phyloP scores from a whole-genome alignment of 2,113 vertebrate genomes.

The Clupea harengus region DNA sequence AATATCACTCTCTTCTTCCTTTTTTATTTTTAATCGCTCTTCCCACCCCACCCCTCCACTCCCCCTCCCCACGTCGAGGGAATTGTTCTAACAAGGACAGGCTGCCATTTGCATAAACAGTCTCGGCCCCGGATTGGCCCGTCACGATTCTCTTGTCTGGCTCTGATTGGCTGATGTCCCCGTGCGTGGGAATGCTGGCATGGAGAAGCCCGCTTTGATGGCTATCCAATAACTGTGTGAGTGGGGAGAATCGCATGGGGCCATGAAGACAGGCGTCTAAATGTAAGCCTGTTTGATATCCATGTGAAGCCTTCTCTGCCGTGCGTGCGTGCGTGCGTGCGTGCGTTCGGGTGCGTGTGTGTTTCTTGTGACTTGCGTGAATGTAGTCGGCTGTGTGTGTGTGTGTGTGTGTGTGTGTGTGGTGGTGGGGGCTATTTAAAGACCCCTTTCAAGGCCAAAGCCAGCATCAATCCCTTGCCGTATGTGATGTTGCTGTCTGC shows the following conservation, averaged over 20 bases:
- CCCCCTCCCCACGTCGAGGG: not conserved
- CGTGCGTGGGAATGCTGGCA: not conserved
- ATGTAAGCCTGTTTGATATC: slow-evolving; percentile 9
- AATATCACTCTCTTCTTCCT: slow-evolving; percentile 30
- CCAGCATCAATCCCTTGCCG: slow-evolving; percentile 25
- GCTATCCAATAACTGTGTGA: not conserved
- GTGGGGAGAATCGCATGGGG: not conserved
- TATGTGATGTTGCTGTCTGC: slow-evolving; percentile 14
- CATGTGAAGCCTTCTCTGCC: not conserved
- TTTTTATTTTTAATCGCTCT: slow-evolving; percentile 3
- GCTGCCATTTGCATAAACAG: slow-evolving; percentile 44
- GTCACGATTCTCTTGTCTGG: slow-evolving; percentile 30
- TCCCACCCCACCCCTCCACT: not conserved
- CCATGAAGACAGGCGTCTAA: not conserved
- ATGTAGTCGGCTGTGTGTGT: slow-evolving; percentile 32
- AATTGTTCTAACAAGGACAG: slow-evolving; percentile 40
- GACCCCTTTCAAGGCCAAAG: slow-evolving; percentile 34
- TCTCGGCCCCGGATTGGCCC: slow-evolving; percentile 17
- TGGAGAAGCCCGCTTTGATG: not conserved
- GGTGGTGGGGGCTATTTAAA: slow-evolving; percentile 35
- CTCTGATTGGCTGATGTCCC: slow-evolving; percentile 29
- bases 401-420: slow-evolving; percentile 55
- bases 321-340: no score
- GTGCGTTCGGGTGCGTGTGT: not conserved
- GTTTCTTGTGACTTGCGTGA: slow-evolving; percentile 15